Conservation (phyloP, 2,113 vertebrate genomes). For the Pelecanoides urinatrix region DNA sequence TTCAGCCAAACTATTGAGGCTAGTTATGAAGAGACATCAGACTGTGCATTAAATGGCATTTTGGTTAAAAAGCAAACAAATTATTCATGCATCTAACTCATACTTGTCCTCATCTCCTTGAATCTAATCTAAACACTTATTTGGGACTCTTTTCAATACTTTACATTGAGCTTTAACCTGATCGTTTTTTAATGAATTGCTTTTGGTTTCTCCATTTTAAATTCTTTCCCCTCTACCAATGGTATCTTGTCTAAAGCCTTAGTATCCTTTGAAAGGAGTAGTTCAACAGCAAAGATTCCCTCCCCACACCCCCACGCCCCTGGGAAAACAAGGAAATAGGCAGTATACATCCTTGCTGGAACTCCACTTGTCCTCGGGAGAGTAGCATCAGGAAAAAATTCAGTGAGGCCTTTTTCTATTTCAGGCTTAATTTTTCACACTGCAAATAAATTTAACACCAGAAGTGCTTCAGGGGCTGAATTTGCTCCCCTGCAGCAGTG, state of each 20-base stretch:
- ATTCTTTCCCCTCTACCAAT: neutral
- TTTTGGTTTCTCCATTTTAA: neutral
- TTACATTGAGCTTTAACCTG: neutral
- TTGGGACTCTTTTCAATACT: neutral
- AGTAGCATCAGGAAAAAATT: neutral
- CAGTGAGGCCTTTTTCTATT: neutral
- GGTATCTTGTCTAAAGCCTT: neutral
- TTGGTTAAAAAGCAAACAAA: neutral
- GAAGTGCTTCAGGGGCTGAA: neutral
- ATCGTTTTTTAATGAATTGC: neutral
- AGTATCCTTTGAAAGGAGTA: neutral
- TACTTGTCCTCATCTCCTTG: neutral
- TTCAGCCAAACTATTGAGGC: neutral
- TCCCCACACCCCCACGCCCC: fast-evolving
- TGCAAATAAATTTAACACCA: neutral
- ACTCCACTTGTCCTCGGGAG: neutral
- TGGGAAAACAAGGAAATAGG: neutral
- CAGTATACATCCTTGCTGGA: neutral
- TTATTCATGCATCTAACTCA: neutral
- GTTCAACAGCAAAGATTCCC: neutral
- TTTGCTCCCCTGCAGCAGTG: neutral
- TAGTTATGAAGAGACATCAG: neutral
- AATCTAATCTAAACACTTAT: neutral
- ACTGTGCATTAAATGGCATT: neutral
- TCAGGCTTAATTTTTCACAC: neutral